These are phyloP conservation scores for Nemurella pictetii DNA, from an alignment of 2,888 invertebrate species.

Conservation along the genomic window DNA sequence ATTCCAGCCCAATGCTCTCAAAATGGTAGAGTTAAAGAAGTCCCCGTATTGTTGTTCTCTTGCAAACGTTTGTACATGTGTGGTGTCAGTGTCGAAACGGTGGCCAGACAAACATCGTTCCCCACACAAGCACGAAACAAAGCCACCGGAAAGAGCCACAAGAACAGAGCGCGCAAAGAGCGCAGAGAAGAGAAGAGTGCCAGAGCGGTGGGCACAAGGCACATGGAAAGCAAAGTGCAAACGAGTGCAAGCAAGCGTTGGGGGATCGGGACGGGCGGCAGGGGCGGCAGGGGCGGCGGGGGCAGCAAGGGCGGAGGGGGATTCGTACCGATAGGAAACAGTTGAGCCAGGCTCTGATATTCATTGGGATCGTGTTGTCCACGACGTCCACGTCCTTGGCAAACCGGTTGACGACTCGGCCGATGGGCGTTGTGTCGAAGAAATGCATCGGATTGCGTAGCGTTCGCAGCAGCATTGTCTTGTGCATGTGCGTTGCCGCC, in stretches of 20 bases:
- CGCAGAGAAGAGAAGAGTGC: background rate
- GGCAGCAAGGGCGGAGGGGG: background rate
- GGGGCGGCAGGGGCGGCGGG: too few relatives aligned
- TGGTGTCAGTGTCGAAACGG: too few relatives aligned
- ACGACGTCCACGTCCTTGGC: conserved; percentile 68
- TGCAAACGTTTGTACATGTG: too few relatives aligned
- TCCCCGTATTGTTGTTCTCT: too few relatives aligned
- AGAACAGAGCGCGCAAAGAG: conserved; percentile 34
- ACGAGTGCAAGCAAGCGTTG: background rate
- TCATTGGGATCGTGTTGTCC: conserved; percentile 63
- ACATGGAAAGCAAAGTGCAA: background rate
- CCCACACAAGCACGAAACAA: background rate
- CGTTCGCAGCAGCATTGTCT: conserved; percentile 58
- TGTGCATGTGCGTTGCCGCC: conserved; percentile 56
- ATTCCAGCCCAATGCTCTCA: background rate
- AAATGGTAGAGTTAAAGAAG: background rate
- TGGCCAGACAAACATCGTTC: too few relatives aligned
- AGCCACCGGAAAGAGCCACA: conserved; percentile 42
- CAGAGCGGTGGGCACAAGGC: background rate
- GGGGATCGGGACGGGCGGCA: background rate
- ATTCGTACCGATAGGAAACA: conserved; percentile 69
- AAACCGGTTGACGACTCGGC: conserved; percentile 69
- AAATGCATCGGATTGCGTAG: conserved; percentile 68
- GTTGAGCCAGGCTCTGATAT: conserved; percentile 66
- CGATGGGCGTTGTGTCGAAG: conserved; percentile 70